These are phyloP conservation scores for Caenorhabditis brenneri DNA, from an alignment of 1,140 invertebrate genomes.

Conservation along the genomic window DNA sequence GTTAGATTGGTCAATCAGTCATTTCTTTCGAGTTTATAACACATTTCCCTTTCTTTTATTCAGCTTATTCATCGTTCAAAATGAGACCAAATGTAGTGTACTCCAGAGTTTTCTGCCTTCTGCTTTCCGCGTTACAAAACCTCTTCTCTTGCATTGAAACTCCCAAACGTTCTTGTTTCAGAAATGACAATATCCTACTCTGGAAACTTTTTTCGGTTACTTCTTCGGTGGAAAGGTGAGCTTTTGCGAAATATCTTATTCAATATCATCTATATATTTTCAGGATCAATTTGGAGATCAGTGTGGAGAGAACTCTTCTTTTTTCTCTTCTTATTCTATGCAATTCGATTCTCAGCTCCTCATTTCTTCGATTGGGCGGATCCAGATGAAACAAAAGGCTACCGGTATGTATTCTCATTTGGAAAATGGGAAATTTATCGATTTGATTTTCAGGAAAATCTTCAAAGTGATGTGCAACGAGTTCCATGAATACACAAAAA, in stretches of 20 bases:
- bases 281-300: constrained; percentile 43
- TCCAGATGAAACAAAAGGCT: constrained; percentile 2
- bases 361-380: constrained; percentile 25
- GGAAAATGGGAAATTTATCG: background rate
- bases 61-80: background rate
- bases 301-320: constrained; percentile 46
- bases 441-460: background rate
- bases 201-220: constrained; percentile 38
- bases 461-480: constrained; percentile 48
- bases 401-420: background rate
- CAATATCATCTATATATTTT: background rate
- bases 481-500: constrained; percentile 50
- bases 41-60: background rate
- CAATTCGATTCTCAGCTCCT: constrained; percentile 36
- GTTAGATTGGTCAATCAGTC: constrained; percentile 24
- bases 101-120: too few species aligned
- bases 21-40: background rate
- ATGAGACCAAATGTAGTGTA: too few species aligned
- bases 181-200: constrained; percentile 51
- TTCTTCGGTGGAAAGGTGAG: constrained; percentile 48
- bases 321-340: constrained; percentile 38
- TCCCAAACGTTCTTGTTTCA: too few species aligned
- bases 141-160: too few species aligned
- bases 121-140: too few species aligned
- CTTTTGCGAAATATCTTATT: background rate